phyloP scores from a whole-genome alignment of 1,140 invertebrate genomes.

The Papilio glaucus region DNA sequence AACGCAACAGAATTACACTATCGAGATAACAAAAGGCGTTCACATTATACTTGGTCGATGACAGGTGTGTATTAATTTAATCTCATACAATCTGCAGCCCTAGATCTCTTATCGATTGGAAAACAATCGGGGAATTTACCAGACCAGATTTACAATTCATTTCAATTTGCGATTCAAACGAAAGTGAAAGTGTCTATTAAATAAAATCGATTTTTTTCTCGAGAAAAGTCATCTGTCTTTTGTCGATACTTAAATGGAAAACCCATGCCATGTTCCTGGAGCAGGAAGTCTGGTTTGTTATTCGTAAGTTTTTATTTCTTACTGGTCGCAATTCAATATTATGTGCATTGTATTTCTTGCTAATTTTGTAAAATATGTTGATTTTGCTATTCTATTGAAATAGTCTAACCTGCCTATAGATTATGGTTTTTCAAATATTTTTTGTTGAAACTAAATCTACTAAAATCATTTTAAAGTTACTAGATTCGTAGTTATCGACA shows the following conservation, averaged over 20 bases:
- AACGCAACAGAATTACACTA: background rate
- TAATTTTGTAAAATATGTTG: background rate
- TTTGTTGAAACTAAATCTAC: no score
- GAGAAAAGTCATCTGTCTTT: constrained; percentile 7
- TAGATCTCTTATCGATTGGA: background rate
- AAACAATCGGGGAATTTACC: background rate
- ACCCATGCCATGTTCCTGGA: constrained; percentile 11
- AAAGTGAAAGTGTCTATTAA: background rate
- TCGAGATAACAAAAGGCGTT: background rate
- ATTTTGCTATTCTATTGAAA: no score
- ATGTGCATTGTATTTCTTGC: background rate
- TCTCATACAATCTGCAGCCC: background rate
- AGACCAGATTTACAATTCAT: constrained; percentile 9
- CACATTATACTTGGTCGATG: background rate
- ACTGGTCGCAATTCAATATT: background rate
- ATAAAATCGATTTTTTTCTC: background rate
- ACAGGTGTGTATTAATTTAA: background rate
- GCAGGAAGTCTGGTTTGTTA: background rate
- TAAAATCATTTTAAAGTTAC: no score
- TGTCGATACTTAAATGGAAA: constrained; percentile 25
- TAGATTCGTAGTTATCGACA: background rate
- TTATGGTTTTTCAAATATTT: no score
- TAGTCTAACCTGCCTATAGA: no score
- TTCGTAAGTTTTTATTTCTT: constrained; percentile 6
- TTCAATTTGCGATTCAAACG: background rate